Percentiles rank a stretch among this genome's conserved stretches.
Conservation (phyloP, 1,140 invertebrate genomes). For the Drosophila subobscura region DNA sequence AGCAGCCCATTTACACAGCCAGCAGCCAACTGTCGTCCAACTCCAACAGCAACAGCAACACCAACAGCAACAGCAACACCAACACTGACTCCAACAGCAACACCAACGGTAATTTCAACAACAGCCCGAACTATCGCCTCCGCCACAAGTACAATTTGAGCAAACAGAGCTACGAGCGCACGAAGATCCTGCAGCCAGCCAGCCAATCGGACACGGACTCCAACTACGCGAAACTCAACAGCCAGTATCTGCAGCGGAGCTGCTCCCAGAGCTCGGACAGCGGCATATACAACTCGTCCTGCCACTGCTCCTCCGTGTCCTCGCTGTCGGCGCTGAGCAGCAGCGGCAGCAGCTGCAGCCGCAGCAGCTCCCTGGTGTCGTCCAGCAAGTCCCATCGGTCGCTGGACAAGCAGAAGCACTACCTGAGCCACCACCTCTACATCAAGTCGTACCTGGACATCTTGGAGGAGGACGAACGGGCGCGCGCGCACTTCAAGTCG, state of each 20-base stretch:
- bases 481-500: slow-evolving; percentile 81
- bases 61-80: slow-evolving; percentile 24
- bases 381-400: slow-evolving; percentile 84
- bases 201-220: slow-evolving; percentile 58
- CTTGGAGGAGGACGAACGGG: slow-evolving; percentile 84
- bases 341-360: slow-evolving; percentile 60
- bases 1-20: slow-evolving; percentile 56
- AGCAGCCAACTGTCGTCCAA: slow-evolving; percentile 44
- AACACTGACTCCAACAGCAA: slow-evolving; percentile 4
- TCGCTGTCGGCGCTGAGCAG: slow-evolving; percentile 69
- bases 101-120: slow-evolving; percentile 38
- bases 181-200: slow-evolving; percentile 42
- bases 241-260: slow-evolving; percentile 51
- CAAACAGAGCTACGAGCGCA: slow-evolving; percentile 75
- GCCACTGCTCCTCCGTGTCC: slow-evolving; percentile 76
- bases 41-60: slow-evolving; percentile 1
- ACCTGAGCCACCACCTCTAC: slow-evolving; percentile 86
- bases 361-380: slow-evolving; percentile 59
- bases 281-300: slow-evolving; percentile 80
- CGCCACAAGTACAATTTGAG: slow-evolving; percentile 74
- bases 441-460: slow-evolving; percentile 87
- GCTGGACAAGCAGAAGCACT: slow-evolving; percentile 85
- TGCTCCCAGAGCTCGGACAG: slow-evolving; percentile 76
- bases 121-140: slow-evolving; percentile 65
- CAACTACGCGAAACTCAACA: slow-evolving; percentile 65